A percentile compares a stretch with the other conserved stretches of the same genome.
These are phyloP conservation scores for Nettapus auritus DNA, from an alignment of 2,113 vertebrate species.

Conservation along the genomic window DNA sequence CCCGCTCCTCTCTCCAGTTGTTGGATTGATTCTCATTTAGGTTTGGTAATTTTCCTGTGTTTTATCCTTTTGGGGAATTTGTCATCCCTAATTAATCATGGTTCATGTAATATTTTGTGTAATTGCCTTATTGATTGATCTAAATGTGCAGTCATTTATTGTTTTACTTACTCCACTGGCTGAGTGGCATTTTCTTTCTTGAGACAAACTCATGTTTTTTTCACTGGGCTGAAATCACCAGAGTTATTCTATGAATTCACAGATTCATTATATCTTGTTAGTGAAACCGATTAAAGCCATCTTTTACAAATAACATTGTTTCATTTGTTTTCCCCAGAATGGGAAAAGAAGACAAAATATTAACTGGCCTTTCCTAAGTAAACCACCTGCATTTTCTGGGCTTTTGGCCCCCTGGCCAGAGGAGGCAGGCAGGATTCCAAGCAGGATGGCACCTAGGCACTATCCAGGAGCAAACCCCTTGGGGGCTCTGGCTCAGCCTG, in stretches of 20 bases:
- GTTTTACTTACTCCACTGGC: constrained; percentile 11
- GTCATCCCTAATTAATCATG: constrained; percentile 58
- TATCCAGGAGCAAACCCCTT: no score
- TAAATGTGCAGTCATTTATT: constrained; percentile 11
- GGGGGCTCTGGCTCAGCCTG: no score
- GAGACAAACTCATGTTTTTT: background rate
- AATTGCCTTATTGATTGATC: background rate
- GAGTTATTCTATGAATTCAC: background rate
- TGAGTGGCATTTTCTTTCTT: constrained; percentile 46
- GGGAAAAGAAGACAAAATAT: background rate
- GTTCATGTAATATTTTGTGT: background rate
- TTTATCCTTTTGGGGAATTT: constrained; percentile 6
- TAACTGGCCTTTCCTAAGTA: background rate
- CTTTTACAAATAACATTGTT: background rate
- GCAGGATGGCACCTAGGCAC: background rate
- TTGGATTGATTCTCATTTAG: background rate
- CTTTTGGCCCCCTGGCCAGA: background rate
- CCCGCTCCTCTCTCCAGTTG: background rate
- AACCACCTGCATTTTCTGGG: background rate
- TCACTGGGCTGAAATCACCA: background rate
- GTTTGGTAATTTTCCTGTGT: background rate
- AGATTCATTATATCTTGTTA: background rate
- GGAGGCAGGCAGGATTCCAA: background rate
- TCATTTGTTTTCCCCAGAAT: background rate
- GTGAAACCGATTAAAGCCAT: background rate